Evolutionary conservation across 1,140 invertebrate genomes (phyloP).

Genomic region (Andricus grossulariae): DNA sequence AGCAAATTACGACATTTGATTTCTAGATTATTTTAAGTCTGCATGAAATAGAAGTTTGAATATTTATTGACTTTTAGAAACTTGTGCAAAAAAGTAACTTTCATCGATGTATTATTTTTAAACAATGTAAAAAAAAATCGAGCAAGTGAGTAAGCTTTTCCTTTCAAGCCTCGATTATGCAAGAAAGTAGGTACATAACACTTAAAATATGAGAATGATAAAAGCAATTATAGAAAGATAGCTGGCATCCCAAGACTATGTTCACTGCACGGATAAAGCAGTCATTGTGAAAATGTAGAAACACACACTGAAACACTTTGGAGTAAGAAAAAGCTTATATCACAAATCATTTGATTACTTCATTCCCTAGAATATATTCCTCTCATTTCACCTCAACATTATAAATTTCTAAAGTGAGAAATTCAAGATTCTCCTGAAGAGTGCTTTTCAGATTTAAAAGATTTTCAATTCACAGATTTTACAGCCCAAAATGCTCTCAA

Average conservation of each 20-base stretch:
- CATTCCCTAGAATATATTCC: constrained; percentile 7
- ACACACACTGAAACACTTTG: background rate
- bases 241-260: constrained; percentile 3
- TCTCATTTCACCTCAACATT: background rate
- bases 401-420: background rate
- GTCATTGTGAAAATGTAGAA: background rate
- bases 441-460: too few relatives aligned
- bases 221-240: constrained; percentile 29
- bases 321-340: background rate
- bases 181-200: background rate
- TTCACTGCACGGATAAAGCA: constrained; percentile 7
- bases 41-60: too few relatives aligned
- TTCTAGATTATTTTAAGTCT: too few relatives aligned
- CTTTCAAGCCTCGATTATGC: constrained; percentile 11
- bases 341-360: constrained; percentile 18
- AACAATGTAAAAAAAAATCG: too few relatives aligned
- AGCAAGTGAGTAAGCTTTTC: background rate
- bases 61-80: too few relatives aligned
- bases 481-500: too few relatives aligned
- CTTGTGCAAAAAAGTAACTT: too few relatives aligned
- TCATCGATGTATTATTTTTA: too few relatives aligned
- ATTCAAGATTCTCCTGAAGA: background rate
- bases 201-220: background rate
- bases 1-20: too few relatives aligned
- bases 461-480: too few relatives aligned